These are phyloP conservation scores for Harpagus bidentatus DNA, from an alignment of 2,113 vertebrate species.

Conservation along the genomic window DNA sequence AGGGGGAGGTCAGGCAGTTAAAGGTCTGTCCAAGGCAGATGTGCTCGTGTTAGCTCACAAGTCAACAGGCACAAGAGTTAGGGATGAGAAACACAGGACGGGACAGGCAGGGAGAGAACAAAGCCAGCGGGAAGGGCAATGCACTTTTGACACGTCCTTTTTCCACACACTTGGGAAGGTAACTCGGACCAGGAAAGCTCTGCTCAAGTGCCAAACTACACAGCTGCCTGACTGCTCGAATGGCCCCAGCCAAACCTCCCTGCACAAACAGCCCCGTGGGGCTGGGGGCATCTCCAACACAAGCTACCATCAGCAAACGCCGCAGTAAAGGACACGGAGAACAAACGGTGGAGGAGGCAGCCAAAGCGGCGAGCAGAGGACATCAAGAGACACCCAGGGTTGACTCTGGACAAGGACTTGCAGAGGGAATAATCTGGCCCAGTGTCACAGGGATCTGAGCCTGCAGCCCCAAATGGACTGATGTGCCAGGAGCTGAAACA, in stretches of 20 bases:
- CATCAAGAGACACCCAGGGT: neutral
- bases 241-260: neutral
- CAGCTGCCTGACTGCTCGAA: neutral
- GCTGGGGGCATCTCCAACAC: neutral
- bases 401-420: neutral
- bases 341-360: neutral
- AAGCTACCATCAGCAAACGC: neutral
- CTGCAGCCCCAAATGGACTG: neutral
- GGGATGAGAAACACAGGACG: neutral
- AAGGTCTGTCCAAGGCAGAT: neutral
- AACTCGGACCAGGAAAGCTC: neutral
- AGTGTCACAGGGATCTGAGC: neutral
- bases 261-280: neutral
- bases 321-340: neutral
- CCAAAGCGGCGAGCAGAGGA: fast-evolving
- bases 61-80: neutral
- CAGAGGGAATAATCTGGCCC: neutral
- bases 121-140: neutral
- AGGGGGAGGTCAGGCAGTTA: neutral
- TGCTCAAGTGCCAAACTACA: neutral
- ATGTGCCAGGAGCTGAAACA: neutral
- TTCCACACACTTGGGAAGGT: neutral
- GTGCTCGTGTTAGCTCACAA: neutral
- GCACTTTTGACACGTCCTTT: neutral
- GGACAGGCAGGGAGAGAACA: neutral